These are phyloP conservation scores for Bothrops jararaca DNA, from an alignment of 2,113 vertebrate species.

Conservation along the genomic window DNA sequence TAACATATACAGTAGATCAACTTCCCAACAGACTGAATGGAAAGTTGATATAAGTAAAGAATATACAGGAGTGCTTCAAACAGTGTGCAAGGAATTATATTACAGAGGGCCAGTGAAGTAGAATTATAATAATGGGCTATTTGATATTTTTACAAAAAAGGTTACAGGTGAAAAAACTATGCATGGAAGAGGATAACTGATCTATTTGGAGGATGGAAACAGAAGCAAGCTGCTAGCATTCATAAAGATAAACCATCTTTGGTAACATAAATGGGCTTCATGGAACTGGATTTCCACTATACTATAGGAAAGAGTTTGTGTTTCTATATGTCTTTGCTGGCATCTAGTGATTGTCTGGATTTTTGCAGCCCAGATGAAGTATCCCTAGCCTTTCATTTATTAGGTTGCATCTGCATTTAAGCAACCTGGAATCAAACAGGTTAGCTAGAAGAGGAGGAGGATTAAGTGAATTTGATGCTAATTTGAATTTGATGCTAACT, in stretches of 20 bases:
- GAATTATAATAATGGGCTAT: no score
- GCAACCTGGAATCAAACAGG: no score
- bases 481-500: background rate
- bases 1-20: background rate
- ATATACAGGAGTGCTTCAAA: background rate
- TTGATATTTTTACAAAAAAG: no score
- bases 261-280: background rate
- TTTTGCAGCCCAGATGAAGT: no score
- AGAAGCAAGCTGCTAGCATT: background rate
- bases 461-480: no score
- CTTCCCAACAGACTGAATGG: background rate
- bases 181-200: background rate
- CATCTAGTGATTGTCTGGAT: no score
- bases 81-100: background rate
- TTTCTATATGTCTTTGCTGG: no score
- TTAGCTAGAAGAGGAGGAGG: no score
- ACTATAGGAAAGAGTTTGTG: no score
- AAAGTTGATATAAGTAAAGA: background rate
- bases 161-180: background rate
- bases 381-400: no score
- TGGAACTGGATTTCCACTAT: no score
- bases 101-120: background rate
- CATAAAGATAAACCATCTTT: background rate
- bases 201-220: background rate
- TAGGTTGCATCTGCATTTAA: no score